Conservation (phyloP, 2,888 invertebrate species). For the Hofmannophila pseudospretella region DNA sequence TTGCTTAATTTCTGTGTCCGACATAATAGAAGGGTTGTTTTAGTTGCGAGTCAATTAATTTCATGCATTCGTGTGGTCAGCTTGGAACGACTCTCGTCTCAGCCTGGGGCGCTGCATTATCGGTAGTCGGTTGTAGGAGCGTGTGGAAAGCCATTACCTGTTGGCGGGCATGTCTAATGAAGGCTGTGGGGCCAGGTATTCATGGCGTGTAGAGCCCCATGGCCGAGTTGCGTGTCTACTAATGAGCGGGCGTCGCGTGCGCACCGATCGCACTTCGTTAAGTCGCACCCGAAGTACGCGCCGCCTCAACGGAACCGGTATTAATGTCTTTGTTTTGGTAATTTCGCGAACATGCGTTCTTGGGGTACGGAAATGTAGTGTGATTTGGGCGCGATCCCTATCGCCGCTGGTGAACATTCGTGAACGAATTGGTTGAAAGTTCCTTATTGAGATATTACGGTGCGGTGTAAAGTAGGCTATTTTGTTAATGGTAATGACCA, state of each 20-base stretch:
- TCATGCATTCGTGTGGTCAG: conserved; percentile 23
- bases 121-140: conserved; percentile 17
- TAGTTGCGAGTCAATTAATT: conserved; percentile 27
- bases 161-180: conserved; percentile 51
- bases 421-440: not conserved
- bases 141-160: conserved; percentile 49
- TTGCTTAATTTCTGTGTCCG: conserved; percentile 71
- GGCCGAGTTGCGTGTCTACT: conserved; percentile 58
- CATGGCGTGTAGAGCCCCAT: conserved; percentile 28
- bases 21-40: conserved; percentile 48
- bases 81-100: conserved; percentile 1
- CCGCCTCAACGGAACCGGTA: conserved; percentile 22
- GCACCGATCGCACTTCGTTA: conserved; percentile 57
- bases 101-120: conserved; percentile 8
- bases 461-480: too few species aligned
- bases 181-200: conserved; percentile 33
- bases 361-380: conserved; percentile 4
- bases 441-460: not conserved
- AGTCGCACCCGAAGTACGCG: conserved; percentile 55
- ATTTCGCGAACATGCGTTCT: conserved; percentile 24
- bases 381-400: conserved; percentile 5
- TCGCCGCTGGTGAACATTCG: conserved; percentile 1
- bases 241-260: conserved; percentile 70
- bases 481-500: too few species aligned
- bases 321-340: conserved; percentile 42